Evolutionary conservation across 2,797 vertebrate genomes (phyloP).

Genomic region (Neoniphon sammara): DNA sequence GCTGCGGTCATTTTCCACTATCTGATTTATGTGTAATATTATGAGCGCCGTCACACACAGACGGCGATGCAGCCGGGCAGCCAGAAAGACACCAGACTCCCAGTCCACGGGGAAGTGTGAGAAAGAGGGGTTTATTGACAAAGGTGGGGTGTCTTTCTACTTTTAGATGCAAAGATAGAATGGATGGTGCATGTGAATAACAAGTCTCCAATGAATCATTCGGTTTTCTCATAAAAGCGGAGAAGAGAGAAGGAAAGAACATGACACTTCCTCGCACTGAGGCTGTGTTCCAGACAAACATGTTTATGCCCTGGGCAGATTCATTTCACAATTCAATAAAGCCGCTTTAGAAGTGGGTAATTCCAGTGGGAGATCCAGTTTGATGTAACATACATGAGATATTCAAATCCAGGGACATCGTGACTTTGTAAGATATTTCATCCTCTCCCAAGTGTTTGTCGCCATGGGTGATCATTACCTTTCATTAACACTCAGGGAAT

Average conservation of each 20-base stretch:
- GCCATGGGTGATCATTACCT: constrained; percentile 38
- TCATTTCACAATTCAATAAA: constrained; percentile 73
- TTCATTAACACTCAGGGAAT: constrained; percentile 14
- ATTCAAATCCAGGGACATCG: constrained; percentile 37
- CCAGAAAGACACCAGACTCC: constrained; percentile 34
- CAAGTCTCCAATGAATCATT: constrained; percentile 76
- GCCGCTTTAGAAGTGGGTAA: constrained; percentile 55
- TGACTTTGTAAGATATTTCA: constrained; percentile 46
- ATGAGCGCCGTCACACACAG: constrained; percentile 43
- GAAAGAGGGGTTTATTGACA: constrained; percentile 68
- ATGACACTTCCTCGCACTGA: constrained; percentile 63
- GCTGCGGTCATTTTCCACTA: constrained; percentile 38
- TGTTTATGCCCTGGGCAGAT: constrained; percentile 75
- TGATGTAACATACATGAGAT: constrained; percentile 51
- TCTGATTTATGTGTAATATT: constrained; percentile 62
- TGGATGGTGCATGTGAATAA: constrained; percentile 70
- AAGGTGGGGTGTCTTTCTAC: constrained; percentile 68
- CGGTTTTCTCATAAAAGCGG: constrained; percentile 71
- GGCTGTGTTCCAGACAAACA: constrained; percentile 71
- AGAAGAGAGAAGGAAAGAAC: constrained; percentile 63
- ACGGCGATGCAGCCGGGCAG: constrained; percentile 29
- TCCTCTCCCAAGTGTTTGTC: constrained; percentile 25
- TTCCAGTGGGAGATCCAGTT: constrained; percentile 58
- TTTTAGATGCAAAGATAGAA: constrained; percentile 71
- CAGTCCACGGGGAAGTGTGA: constrained; percentile 44